Conservation (phyloP, 2,797 vertebrate species). For the Neosalanx taihuensis region DNA sequence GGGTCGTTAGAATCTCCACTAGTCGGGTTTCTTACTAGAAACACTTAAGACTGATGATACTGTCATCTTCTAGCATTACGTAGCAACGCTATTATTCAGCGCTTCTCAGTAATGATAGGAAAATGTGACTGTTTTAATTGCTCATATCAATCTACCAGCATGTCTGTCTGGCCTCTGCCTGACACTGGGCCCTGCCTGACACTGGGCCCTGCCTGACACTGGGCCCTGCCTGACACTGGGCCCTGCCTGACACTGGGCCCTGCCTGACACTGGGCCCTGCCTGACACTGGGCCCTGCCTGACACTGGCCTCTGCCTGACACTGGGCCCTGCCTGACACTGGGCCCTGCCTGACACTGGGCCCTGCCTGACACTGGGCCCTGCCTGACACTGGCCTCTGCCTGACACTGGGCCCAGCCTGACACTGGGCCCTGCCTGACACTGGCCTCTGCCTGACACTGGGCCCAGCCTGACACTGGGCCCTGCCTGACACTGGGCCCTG, state of each 20-base stretch:
- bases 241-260: neutral
- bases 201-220: too few species aligned
- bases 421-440: too few species aligned
- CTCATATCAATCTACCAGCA: conserved; percentile 12
- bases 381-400: neutral
- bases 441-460: neutral
- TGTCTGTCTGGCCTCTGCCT: neutral
- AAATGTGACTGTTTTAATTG: conserved; percentile 43
- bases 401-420: too few species aligned
- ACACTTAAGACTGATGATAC: neutral
- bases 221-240: too few species aligned
- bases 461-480: neutral
- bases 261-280: too few species aligned
- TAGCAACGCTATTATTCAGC: neutral
- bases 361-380: too few species aligned
- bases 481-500: too few species aligned
- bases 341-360: neutral
- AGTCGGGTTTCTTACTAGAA: neutral
- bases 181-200: too few species aligned
- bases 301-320: neutral
- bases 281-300: too few species aligned
- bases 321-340: too few species aligned
- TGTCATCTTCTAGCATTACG: too few species aligned
- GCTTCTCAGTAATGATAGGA: conserved; percentile 55
- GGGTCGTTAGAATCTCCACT: neutral